These are phyloP conservation scores for Platorchestia sp. DNA, from an alignment of 1,140 invertebrate species.

Conservation along the genomic window DNA sequence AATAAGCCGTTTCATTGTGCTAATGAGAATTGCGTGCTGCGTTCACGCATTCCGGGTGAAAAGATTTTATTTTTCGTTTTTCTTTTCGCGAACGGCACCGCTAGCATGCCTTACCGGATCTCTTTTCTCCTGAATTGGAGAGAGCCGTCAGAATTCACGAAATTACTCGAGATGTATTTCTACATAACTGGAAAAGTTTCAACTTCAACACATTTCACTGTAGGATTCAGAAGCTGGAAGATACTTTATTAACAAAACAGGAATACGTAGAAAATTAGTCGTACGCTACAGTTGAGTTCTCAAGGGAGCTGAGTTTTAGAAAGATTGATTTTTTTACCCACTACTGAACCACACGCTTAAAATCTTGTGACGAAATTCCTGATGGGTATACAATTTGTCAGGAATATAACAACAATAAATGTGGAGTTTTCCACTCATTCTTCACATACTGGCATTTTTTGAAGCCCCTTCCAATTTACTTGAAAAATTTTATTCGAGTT, in stretches of 20 bases:
- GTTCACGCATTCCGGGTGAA: not conserved
- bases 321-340: too few relatives aligned
- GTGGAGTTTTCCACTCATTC: not conserved
- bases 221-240: too few relatives aligned
- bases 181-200: too few relatives aligned
- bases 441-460: not conserved
- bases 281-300: too few relatives aligned
- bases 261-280: too few relatives aligned
- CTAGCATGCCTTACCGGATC: not conserved
- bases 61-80: not conserved
- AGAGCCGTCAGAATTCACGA: not conserved
- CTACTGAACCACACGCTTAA: too few relatives aligned
- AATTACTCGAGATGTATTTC: not conserved
- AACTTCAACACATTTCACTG: too few relatives aligned
- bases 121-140: not conserved
- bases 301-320: too few relatives aligned
- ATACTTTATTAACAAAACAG: too few relatives aligned
- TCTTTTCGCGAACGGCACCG: not conserved
- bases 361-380: too few relatives aligned
- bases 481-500: not conserved
- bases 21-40: slow-evolving; percentile 6
- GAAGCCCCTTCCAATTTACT: not conserved
- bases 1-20: not conserved
- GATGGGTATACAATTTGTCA: too few relatives aligned
- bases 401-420: not conserved